Base-by-base conservation (phyloP, 2,888 invertebrate genomes). In the Eubasilissa splendida region DNA sequence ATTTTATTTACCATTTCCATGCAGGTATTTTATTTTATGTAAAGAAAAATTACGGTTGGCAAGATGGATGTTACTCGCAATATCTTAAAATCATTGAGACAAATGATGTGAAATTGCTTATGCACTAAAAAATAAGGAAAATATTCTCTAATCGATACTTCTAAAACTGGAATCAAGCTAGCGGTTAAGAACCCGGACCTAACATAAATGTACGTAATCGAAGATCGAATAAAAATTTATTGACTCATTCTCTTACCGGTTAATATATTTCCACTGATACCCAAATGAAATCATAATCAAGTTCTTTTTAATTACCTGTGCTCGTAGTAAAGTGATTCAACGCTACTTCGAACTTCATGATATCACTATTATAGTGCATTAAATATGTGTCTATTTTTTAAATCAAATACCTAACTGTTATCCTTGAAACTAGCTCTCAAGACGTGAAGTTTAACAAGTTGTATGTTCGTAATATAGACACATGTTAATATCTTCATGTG, bases 241-340 rank as follows among this genome's bases (percentile, higher is more conserved):
- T 81, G 81, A 81, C 81, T 81, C 81, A 78, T 77, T 78, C 66
- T 53, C 50, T 65, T 74, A 75, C 70, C 53, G 54, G 73, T 75
- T 60, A 71, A 75, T 60, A 33, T 71, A 71, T 71, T 68, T 68
- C 71, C 63, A 76, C 54, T 73, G 52, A 58, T 50, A 76, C 60
- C 60, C 76, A 22, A 77, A 77, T 79, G 82, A 82, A 79, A 82
- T 82, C 82, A 82, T 75, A 73, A 79, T 79, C 76, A 75, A 76
- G 79, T 73, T 76, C 76, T 81, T 81, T 78, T 78, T 71, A 68
- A 77, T 77, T 77, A 59, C 68, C 11, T n/a, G 56, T 59, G 14
- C 53, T 71, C 53, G 71, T 22, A 52, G 70, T 56, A 65, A 76
- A 79, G 74, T 81, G 81, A 79, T 76, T 81, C 78, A 81, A 77